Conservation (phyloP, 2,888 invertebrate species). For the Cephus rjabovi region DNA sequence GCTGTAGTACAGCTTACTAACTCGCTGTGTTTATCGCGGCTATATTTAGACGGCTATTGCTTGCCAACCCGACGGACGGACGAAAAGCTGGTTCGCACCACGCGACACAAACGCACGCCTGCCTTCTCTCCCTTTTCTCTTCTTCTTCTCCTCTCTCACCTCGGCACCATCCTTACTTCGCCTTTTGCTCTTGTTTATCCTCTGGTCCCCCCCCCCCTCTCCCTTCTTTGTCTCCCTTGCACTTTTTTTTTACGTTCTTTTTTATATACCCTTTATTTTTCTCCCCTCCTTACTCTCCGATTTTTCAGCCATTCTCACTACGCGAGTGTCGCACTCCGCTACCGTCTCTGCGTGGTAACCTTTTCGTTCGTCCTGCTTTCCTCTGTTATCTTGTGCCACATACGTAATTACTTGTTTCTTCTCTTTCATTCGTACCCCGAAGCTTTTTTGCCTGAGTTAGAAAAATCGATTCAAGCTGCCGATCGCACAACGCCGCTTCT, state of each 20-base stretch:
- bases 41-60: constrained; percentile 62
- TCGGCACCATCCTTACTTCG: not conserved
- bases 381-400: not conserved
- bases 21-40: constrained; percentile 61
- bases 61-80: constrained; percentile 51
- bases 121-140: not conserved
- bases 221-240: no score
- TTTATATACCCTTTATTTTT: no score
- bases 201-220: no score
- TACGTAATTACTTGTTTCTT: not conserved
- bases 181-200: not conserved
- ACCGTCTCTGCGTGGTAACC: not conserved
- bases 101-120: constrained; percentile 3
- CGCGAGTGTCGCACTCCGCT: not conserved
- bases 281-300: not conserved
- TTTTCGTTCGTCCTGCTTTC: not conserved
- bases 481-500: not conserved
- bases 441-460: not conserved
- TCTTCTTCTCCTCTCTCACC: not conserved
- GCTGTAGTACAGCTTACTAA: constrained; percentile 50
- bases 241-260: no score
- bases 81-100: constrained; percentile 15
- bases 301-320: not conserved
- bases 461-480: not conserved
- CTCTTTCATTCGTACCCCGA: not conserved